Base-by-base conservation (phyloP, 30 jellyfish, hydroid and myxozoan genomes). In the Aurelia sp. region DNA sequence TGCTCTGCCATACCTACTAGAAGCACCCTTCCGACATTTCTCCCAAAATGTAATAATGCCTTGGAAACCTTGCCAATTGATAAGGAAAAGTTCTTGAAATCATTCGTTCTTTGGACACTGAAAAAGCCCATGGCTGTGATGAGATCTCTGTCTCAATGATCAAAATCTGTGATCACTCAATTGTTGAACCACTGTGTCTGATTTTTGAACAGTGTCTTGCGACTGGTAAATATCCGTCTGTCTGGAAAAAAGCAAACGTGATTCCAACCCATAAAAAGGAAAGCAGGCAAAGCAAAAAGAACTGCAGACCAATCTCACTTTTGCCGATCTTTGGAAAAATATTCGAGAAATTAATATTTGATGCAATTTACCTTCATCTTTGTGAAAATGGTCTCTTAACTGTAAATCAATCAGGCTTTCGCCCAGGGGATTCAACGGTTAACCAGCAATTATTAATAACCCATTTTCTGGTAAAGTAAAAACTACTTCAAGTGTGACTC, bases 111-210 rank as follows among this genome's bases (percentile, higher is more conserved):
- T n/a, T 57, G 17, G 66, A 57, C 19, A 57, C 66, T 57, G 2
- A 57, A 57, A 57, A 57, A 57, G 66, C 66, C 19, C 66, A 57
- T 57, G 66, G 66, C 66, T 57, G 66, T 57, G 19, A 13, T 27
- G 33, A 27, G 33, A 27, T 27, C 33, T 27, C 33, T 27, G 33
- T 27, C 33, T 27, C 33, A 27, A 57, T 27, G 33, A 27, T 27
- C 1, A 27, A 27, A 27, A 27, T 27, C 33, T 27, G 33, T 27
- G 33, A 27, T 57, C 19, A 57, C 1, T 57, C 17, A 15, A 57
- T 57, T 2, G 66, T 57, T 57, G 66, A 57, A 15, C 66, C 66
- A 57, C 66, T 57, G 17, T 57, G 66, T 57, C 17, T 57, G 2
- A 57, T 2, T 13, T 57, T 57, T 57, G 66, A 57, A 57, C 17